Evolutionary conservation across 1,140 invertebrate species (phyloP).

Genomic region (Drosophila melanica): DNA sequence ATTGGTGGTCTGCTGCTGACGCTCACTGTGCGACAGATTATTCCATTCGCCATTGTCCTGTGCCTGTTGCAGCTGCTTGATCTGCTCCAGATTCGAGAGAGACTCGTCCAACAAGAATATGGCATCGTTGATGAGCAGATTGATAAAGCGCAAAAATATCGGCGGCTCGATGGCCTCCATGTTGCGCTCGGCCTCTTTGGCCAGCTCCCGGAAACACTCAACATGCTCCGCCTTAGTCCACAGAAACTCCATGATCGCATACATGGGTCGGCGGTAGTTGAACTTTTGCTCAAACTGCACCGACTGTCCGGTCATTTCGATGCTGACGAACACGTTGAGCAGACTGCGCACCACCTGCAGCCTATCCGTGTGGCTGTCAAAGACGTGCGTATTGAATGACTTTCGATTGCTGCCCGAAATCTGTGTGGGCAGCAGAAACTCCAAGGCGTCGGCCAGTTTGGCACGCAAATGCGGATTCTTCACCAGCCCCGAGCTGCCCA

Average conservation of each 20-base stretch:
- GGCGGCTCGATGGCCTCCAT: constrained; percentile 96
- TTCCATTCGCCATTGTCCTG: constrained; percentile 91
- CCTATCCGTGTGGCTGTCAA: constrained; percentile 90
- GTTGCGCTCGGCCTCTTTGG: constrained; percentile 91
- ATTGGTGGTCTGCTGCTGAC: constrained; percentile 90
- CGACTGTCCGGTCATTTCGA: constrained; percentile 98
- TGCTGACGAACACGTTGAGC: constrained; percentile 96
- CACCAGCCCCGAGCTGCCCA: constrained; percentile 91
- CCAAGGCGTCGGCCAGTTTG: constrained; percentile 93
- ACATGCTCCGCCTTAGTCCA: constrained; percentile 93
- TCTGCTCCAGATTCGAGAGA: constrained; percentile 92
- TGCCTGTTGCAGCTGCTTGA: constrained; percentile 89
- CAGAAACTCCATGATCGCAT: constrained; percentile 95
- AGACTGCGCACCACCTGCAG: constrained; percentile 89
- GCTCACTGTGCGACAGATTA: constrained; percentile 88
- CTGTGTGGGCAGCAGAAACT: constrained; percentile 90
- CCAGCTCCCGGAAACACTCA: constrained; percentile 90
- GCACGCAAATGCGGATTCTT: constrained; percentile 97
- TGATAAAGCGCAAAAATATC: constrained; percentile 96
- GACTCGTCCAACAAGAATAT: constrained; percentile 96
- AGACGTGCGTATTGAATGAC: constrained; percentile 89
- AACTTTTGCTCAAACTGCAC: constrained; percentile 99
- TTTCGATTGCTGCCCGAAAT: constrained; percentile 86
- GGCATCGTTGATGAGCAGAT: constrained; percentile 97
- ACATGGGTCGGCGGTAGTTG: constrained; percentile 98